Evolutionary conservation across 2,888 invertebrate species (phyloP).

Genomic region (Athrips mouffetella): DNA sequence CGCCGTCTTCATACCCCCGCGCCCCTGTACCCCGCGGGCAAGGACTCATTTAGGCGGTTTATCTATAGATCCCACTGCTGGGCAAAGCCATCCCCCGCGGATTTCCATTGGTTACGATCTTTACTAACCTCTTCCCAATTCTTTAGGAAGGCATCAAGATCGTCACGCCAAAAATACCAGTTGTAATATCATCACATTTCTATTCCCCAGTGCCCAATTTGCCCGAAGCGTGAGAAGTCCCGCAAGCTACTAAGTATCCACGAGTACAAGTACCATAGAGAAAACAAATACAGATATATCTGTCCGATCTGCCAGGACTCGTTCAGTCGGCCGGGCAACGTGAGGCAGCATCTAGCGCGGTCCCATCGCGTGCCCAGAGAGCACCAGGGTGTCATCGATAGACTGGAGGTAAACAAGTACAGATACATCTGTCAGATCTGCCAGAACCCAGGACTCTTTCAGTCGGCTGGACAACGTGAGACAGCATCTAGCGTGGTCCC

Average conservation of each 20-base stretch:
- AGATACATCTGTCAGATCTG: too few species aligned
- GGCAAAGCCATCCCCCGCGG: too few species aligned
- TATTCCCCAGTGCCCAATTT: conserved; percentile 36
- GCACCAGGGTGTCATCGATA: conserved; percentile 33
- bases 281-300: conserved; percentile 31
- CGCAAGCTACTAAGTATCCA: conserved; percentile 40
- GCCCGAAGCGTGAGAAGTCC: conserved; percentile 41
- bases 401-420: conserved; percentile 21
- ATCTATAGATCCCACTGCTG: too few species aligned
- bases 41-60: too few species aligned
- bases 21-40: too few species aligned
- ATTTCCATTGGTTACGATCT: too few species aligned
- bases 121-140: too few species aligned
- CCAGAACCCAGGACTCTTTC: too few species aligned
- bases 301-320: conserved; percentile 37
- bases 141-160: too few species aligned
- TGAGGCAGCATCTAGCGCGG: conserved; percentile 32
- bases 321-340: conserved; percentile 34
- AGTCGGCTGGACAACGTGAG: conserved; percentile 33
- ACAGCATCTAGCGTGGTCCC: conserved; percentile 31
- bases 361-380: conserved; percentile 30
- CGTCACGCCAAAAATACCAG: too few species aligned
- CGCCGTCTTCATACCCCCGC: too few species aligned
- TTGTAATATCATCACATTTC: not conserved
- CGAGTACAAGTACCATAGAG: conserved; percentile 36